These are phyloP conservation scores for Drosophila trichaetosa DNA, from an alignment of 2,888 invertebrate genomes.

Conservation along the genomic window DNA sequence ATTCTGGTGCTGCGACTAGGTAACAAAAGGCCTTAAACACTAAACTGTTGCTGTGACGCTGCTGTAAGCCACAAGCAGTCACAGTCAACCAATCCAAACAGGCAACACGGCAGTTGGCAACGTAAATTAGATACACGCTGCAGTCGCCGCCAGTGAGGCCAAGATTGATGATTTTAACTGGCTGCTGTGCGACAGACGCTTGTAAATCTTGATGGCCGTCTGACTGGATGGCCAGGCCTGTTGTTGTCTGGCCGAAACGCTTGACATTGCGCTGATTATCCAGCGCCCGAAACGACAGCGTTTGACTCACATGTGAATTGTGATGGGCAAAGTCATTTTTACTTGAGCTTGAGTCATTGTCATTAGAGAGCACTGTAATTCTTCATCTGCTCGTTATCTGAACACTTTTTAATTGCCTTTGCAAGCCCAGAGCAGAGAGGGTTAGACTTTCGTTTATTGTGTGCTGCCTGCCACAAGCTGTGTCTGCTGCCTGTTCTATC, in stretches of 20 bases:
- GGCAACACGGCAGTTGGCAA: conserved; percentile 24
- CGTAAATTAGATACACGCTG: conserved; percentile 72
- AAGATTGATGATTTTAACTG: conserved; percentile 73
- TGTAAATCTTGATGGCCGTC: conserved; percentile 58
- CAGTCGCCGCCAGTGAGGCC: conserved; percentile 30
- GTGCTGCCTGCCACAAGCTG: background rate
- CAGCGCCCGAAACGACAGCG: conserved; percentile 26
- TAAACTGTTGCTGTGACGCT: conserved; percentile 6
- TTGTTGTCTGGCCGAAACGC: conserved; percentile 32
- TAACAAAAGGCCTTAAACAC: conserved; percentile 27
- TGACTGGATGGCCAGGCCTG: conserved; percentile 1
- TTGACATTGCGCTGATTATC: conserved; percentile 72
- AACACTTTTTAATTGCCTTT: conserved; percentile 70
- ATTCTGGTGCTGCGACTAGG: conserved; percentile 1
- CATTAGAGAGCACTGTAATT: conserved; percentile 54
- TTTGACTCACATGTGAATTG: conserved; percentile 49
- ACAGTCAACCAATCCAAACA: conserved; percentile 1
- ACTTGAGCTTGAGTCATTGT: conserved; percentile 67
- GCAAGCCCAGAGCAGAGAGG: conserved; percentile 13
- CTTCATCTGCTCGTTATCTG: conserved; percentile 49
- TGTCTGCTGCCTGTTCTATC: background rate
- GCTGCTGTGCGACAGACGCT: conserved; percentile 55
- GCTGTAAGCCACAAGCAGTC: conserved; percentile 19
- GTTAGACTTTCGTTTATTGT: background rate
- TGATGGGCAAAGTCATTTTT: conserved; percentile 22